Base-by-base conservation (phyloP, 2,888 invertebrate species). In the Taphrorychus bicolor region DNA sequence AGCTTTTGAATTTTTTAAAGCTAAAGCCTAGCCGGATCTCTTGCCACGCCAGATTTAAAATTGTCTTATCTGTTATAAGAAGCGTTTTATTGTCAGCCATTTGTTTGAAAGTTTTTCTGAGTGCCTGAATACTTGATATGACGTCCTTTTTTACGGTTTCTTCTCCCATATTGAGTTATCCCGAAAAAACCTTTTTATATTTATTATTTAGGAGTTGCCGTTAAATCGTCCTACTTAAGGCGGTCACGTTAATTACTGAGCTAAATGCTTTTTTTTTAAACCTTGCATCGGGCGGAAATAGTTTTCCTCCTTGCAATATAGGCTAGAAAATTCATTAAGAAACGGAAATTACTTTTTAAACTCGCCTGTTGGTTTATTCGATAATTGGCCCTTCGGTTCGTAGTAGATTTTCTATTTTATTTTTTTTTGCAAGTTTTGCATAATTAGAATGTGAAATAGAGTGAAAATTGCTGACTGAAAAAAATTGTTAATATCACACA, bases 1-100 rank as follows among this genome's bases (percentile, higher is more conserved):
- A 49, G 63, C 58, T 63, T 49, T 56, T 68, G 68, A 68, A 68
- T 68, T 63, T 67, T 68, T 68, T 68, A 68, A 59, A 53, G 18
- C 54, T 54, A 59, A 59, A 32, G 59, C 52, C 42, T 64, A 58
- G 64, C 52, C 49, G 42, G 42, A 51, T 52, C 45, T 53, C 54
- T 49, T 49, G 51, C 54, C 54, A 18, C 48, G 59, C 19, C 62
- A 59, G 21, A 42, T 19, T 58, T 41, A 58, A 69, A 69, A 65
- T 65, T 61, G 48, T 49, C 54, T 63, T 53, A 68, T 68, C 62
- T 64, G 53, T 68, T 68, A 64, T 62, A 68, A 59, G 57, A 59
- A 59, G 45, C 63, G 63, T 59, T 68, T 68, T 68, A 68, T 64
- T 64, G 63, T 51, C 22, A 52, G 63, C 52, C 68, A 68, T 63